phyloP scores from a whole-genome alignment of 2,888 invertebrate genomes.

The Colletes collaris region DNA sequence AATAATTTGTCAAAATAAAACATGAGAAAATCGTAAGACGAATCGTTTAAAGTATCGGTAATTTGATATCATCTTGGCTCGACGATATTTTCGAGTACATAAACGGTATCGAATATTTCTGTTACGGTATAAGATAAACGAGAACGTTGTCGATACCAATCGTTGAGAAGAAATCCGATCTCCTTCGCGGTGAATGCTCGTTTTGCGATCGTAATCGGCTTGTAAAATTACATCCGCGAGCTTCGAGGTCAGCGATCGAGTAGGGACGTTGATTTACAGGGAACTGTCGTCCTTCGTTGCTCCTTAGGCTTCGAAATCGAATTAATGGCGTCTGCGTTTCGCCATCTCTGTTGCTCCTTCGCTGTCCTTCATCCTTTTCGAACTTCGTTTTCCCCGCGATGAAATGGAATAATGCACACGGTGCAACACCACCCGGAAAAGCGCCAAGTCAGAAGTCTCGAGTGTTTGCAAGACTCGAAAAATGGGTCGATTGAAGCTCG shows the following conservation, averaged over 20 bases:
- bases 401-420: conserved; percentile 31
- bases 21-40: too few species aligned
- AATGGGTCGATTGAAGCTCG: conserved; percentile 76
- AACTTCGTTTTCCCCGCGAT: conserved; percentile 21
- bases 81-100: too few species aligned
- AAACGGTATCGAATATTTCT: too few species aligned
- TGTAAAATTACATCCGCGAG: conserved; percentile 15
- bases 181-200: conserved; percentile 1
- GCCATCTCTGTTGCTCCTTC: too few species aligned
- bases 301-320: neutral
- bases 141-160: neutral
- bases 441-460: conserved; percentile 69
- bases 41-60: too few species aligned
- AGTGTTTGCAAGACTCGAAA: conserved; percentile 71
- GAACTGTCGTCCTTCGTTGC: neutral
- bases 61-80: too few species aligned
- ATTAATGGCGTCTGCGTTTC: neutral
- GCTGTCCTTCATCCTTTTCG: neutral
- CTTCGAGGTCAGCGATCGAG: neutral
- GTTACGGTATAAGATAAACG: neutral
- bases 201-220: conserved; percentile 14
- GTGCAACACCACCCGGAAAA: conserved; percentile 50
- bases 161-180: conserved; percentile 18
- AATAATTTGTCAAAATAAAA: too few species aligned
- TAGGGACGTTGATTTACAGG: neutral